Base-by-base conservation (phyloP, 37 sponge, comb jelly and placozoan species). In the Aphrocallistes beatrix region DNA sequence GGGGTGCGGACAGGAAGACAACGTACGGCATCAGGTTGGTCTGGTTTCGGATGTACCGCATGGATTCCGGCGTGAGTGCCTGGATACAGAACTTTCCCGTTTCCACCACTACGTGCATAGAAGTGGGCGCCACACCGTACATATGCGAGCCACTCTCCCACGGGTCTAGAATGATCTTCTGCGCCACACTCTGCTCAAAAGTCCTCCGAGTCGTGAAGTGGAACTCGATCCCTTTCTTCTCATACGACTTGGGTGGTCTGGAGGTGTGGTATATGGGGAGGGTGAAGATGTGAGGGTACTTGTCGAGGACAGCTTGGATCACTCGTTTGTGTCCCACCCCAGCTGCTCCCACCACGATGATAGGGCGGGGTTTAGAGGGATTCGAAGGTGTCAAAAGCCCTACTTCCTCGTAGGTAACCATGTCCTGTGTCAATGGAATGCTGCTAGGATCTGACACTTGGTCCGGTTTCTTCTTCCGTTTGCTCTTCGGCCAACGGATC, bases 171-270 rank as follows among this genome's bases (percentile, higher is more conserved):
- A 60, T 60, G 8, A 60, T 60, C 34, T 60, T 60, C 75, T 60
- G 75, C 10, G 32, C 21, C 25, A 28, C 75, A 28, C 32, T 32
- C 75, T 60, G 75, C n/a, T 60, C 75, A 30, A 60, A 60, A 1
- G 34, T 28, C 17, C 75, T 3, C 21, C 75, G 75, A 1, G 32
- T 19, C 8, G 75, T 60, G 75, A 60, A 60, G n/a, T 60, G 75
- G n/a, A 32, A 60, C 75, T 60, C 75, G 75, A 60, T 60, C 3
- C 75, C 75, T 60, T 60, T 60, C 75, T 60, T 60, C 75, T 60
- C 75, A 60, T 60, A 28, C 10, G 75, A 60, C n/a, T 60, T 60
- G 3, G 75, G 32, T 30, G 75, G 75, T 21, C 75, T 21, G n/a
- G 75, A 60, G 28, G 75, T 60, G n/a, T 60, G 75, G 34, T 60